Base-by-base conservation (phyloP, 2,888 invertebrate genomes). In the Eulithis prunata region DNA sequence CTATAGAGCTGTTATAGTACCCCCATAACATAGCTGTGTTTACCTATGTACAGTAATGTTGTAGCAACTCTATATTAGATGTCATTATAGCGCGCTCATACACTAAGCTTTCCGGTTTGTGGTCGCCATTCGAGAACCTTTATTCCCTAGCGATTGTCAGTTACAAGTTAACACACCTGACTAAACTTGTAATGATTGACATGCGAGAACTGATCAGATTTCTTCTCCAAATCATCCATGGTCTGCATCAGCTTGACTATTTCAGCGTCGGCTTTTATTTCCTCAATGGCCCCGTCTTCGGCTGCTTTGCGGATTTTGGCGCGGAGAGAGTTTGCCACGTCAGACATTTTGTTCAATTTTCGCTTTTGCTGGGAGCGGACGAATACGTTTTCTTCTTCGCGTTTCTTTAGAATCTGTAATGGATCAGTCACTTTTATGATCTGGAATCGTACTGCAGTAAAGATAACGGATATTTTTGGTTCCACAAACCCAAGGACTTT, bases 311-410 rank as follows among this genome's bases (percentile, higher is more conserved):
- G 89, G 62, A 96, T 95, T 81, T 95, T 95, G 14, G 94, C 89
- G 60, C 95, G 95, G 14, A 97, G 86, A 3, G 88, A 86, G 64
- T 95, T 96, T 1, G 97, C 94, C 0, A 94, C 84, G 80, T 97
- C 97, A 57, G 96, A 95, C 75, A 97, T 93, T 88, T 96, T 96
- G 73, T 96, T 96, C 5, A 97, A 93, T 72, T 95, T 94, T 8
- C 96, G 94, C 77, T 97, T 97, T 77, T 97, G 97, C 75, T 97
- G 96, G 57, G 96, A 96, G 78, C 96, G 95, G 6, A 97, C 95
- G 51, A 96, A 95, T 0, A 96, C 93, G 82, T 97, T 97, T 86
- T 98, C 98, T 73, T 97, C 97, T 84, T 98, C 98, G 2, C 98
- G 94, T 79, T 96, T 97, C 86, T 96, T 97, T 54, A 98, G 85